Percentiles rank a stretch among this genome's conserved stretches.
Conservation (phyloP, 2,797 vertebrate species). For the Lemur catta region DNA sequence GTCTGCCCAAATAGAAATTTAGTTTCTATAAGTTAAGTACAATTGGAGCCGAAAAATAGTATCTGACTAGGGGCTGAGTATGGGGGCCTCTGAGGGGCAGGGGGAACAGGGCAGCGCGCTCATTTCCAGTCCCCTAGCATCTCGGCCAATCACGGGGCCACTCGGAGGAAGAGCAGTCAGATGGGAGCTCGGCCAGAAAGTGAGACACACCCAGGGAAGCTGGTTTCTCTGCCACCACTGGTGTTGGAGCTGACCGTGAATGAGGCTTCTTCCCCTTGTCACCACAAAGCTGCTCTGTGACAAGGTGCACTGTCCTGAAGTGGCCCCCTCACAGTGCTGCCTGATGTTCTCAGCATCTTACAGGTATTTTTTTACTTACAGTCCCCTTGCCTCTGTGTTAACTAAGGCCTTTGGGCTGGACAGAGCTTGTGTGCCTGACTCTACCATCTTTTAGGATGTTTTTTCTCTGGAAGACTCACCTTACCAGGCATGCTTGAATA, state of each 20-base stretch:
- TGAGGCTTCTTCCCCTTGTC: neutral
- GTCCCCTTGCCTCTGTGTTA: neutral
- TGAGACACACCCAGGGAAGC: neutral
- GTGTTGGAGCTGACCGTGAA: neutral
- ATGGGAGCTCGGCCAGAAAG: neutral
- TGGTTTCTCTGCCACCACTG: neutral
- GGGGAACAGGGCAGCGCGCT: neutral
- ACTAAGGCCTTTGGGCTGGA: neutral
- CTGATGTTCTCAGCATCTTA: neutral
- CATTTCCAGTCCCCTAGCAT: too few species aligned
- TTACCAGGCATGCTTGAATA: neutral
- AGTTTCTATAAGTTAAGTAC: constrained; percentile 31
- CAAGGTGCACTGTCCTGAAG: neutral
- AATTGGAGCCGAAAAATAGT: neutral
- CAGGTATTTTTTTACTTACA: neutral
- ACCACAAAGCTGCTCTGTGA: neutral
- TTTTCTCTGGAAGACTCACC: neutral
- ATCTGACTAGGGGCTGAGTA: neutral
- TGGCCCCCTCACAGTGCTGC: neutral
- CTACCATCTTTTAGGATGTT: neutral
- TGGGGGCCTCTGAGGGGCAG: neutral
- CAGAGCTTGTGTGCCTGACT: neutral
- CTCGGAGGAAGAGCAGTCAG: neutral
- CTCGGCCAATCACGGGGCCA: neutral
- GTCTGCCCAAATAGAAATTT: neutral